These are phyloP conservation scores for Melinaea menophilus DNA, from an alignment of 2,888 invertebrate genomes.

Conservation along the genomic window DNA sequence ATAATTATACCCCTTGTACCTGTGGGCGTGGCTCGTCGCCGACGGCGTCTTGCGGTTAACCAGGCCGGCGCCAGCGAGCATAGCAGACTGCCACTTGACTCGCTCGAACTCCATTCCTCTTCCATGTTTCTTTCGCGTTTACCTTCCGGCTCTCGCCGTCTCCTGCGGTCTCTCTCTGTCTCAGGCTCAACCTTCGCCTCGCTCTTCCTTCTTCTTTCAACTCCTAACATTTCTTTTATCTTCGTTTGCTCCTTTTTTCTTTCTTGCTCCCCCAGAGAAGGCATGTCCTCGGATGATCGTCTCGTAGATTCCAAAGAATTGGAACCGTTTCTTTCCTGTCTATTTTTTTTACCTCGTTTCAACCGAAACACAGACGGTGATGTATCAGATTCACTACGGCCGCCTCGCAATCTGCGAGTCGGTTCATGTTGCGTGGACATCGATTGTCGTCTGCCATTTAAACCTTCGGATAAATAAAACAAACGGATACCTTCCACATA, in stretches of 20 bases:
- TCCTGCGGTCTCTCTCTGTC: conserved; percentile 20
- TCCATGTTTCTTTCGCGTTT: conserved; percentile 45
- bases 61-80: conserved; percentile 63
- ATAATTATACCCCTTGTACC: conserved; percentile 20
- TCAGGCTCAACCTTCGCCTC: conserved; percentile 20
- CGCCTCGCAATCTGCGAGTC: conserved; percentile 26
- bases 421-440: conserved; percentile 35
- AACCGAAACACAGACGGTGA: conserved; percentile 27
- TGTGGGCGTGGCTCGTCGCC: conserved; percentile 42
- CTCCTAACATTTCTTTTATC: conserved; percentile 24
- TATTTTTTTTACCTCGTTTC: conserved; percentile 25
- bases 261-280: conserved; percentile 18
- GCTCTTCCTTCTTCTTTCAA: conserved; percentile 19
- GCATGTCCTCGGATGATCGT: conserved; percentile 24
- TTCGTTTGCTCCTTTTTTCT: conserved; percentile 21
- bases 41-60: conserved; percentile 52
- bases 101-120: conserved; percentile 53
- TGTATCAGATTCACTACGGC: conserved; percentile 24
- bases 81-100: conserved; percentile 56
- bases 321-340: conserved; percentile 10
- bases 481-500: conserved; percentile 33
- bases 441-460: conserved; percentile 35
- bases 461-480: conserved; percentile 52
- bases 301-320: conserved; percentile 20
- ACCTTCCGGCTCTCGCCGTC: conserved; percentile 40